Conservation (phyloP, 64 coral and sea anemone species). For the Montipora foliosa region DNA sequence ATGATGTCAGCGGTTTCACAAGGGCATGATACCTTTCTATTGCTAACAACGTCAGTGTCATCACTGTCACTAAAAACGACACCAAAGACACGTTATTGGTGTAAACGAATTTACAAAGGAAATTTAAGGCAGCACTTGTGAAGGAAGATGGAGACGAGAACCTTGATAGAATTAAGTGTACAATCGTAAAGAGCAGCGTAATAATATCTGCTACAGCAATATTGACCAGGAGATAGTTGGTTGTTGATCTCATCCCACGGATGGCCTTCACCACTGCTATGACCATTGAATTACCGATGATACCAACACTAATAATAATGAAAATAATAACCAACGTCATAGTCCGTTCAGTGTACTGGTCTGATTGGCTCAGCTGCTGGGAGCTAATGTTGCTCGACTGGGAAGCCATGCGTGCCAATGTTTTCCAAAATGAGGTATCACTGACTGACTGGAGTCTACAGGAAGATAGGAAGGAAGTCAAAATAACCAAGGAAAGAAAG, state of each 20-base stretch:
- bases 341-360: not conserved
- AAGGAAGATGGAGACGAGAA: not conserved
- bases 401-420: not conserved
- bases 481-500: too few species aligned
- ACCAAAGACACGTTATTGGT: constrained; percentile 57
- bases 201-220: constrained; percentile 35
- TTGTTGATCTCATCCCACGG: constrained; percentile 14
- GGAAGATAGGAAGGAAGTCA: too few species aligned
- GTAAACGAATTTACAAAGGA: constrained; percentile 77
- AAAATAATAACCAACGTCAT: not conserved
- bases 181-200: constrained; percentile 9
- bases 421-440: too few species aligned
- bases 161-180: not conserved
- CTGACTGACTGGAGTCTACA: too few species aligned
- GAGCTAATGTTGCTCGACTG: not conserved
- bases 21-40: constrained; percentile 73
- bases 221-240: constrained; percentile 33
- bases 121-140: not conserved
- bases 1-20: constrained; percentile 44
- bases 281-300: constrained; percentile 18
- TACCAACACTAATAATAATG: constrained; percentile 28
- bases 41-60: constrained; percentile 61
- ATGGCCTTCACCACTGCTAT: constrained; percentile 1
- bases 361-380: not conserved
- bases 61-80: constrained; percentile 22